Evolutionary conservation across 2,888 invertebrate species (phyloP), one percentile per base, ranked within the genome.

Genomic region (Drosophila lutescens): DNA sequence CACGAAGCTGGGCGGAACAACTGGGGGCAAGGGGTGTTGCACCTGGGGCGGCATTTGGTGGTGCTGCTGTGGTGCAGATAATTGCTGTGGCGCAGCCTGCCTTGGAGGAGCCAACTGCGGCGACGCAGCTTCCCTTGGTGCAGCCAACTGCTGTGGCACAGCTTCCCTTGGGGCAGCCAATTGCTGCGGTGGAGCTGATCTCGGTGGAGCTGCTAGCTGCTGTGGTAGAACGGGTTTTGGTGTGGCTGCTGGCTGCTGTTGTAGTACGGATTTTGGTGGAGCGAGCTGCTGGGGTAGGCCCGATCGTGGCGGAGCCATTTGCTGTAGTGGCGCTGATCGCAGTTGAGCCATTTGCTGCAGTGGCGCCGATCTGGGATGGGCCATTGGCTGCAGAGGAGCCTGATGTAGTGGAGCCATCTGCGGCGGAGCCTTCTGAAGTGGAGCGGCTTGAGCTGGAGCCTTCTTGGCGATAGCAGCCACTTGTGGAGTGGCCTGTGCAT

Each of bases 1-100:
- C 9, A 30, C 60, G 43, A 61, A 57, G n/a, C 23, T 49, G 34
- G 41, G 8, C 4, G 23, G 23, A 41, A 15, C 34, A 12, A 17
- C 23, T 32, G 38, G 38, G 13, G 20, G 13, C 43, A 17, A 43
- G 2, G 17, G 36, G 10, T 13, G 34, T 4, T 15, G 15, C 61
- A 15, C 9, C 32, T 38, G 46, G 12, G 38, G 2, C 13, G 15
- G 30, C 15, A 30, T 15, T 47, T 47, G 47, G 17, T 12, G 30
- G 32, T 13, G 13, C 26, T 26, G 44, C 32, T 23, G 26, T 10
- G n/a, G 15, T 15, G 26, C 26, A n/a, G 50, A 15, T 5, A 47
- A 10, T 8, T 47, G 46, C 23, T 50, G 50, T 2, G 9, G 12
- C 3, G 34, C 10, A 10, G 2, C 3, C 4, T 9, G 4, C 17